Evolutionary conservation across 2,113 vertebrate species (phyloP), one percentile per base, ranked within the genome.

Genomic region (Tupaia tana): DNA sequence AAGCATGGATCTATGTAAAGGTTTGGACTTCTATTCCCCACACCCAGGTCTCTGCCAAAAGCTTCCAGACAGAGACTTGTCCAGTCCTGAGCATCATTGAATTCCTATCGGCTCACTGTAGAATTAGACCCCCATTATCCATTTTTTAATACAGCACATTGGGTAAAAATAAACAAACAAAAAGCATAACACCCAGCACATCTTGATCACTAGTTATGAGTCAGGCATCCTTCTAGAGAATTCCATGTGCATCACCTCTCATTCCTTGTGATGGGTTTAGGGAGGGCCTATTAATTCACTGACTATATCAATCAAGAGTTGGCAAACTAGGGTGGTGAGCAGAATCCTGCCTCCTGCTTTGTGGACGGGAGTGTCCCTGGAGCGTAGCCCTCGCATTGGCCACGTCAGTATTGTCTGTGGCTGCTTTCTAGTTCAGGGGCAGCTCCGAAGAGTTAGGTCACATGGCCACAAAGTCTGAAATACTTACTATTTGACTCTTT

Each of bases 361-460:
- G 7, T 34, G 12, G 16, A 59, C 18, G 15, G 29, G 1, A 1
- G 6, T 67, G 19, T 29, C 2, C 9, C 1, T 5, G 34, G 31
- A 16, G 27, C 24, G 16, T 7, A 24, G 77, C 22, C 71, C 15
- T 0, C 11, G 29, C 34, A 9, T 0, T 19, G 43, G 43, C 43
- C 4, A 43, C 56, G 3, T 6, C 13, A 13, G 2, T 0, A 0
- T 0, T 12, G 9, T 63, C 19, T 6, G 0, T 0, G 19, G 59
- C 73, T 34, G 31, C 24, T 75, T 54, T 59, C 24, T 2, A 24
- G 25, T 10, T 5, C 3, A 6, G 1, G 0, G 31, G 3, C 13
- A 16, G 16, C 18, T 25, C 10, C 7, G n/a, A 52, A 20, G 25
- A 29, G 4, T 3, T 63, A 52, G n/a, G 15, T 29, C 15, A 1